Percentiles rank a stretch among this genome's conserved stretches.
These are phyloP conservation scores for Nesometra sesokonis DNA, from an alignment of 35 echinoderm and acorn worm genomes.

Conservation along the genomic window DNA sequence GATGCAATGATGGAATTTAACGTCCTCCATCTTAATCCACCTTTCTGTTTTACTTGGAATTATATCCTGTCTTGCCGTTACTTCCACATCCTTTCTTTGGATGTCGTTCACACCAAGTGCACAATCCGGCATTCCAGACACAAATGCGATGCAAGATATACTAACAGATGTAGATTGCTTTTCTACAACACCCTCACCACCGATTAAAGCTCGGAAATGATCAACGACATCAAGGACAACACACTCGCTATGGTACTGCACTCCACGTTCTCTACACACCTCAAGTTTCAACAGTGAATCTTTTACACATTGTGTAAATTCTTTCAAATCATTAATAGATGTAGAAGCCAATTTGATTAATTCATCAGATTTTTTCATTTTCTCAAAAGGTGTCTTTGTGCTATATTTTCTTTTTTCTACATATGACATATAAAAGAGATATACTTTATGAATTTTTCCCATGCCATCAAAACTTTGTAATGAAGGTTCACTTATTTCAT, in stretches of 20 bases:
- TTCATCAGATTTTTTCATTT: slow-evolving; percentile 28
- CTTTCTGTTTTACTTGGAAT: slow-evolving; percentile 71
- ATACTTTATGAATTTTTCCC: slow-evolving; percentile 93
- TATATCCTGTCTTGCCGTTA: slow-evolving; percentile 64
- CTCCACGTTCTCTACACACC: slow-evolving; percentile 42
- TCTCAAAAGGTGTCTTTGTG: slow-evolving; percentile 27
- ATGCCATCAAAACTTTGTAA: slow-evolving; percentile 48
- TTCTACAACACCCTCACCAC: slow-evolving; percentile 41
- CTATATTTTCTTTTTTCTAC: slow-evolving; percentile 62
- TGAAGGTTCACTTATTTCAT: slow-evolving; percentile 55
- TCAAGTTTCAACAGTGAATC: slow-evolving; percentile 81
- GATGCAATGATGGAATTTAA: slow-evolving; percentile 80
- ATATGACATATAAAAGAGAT: slow-evolving; percentile 81
- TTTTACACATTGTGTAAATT: slow-evolving; percentile 57
- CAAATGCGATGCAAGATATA: slow-evolving; percentile 61
- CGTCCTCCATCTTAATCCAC: slow-evolving; percentile 76
- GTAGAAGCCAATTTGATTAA: slow-evolving; percentile 73
- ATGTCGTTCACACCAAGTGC: slow-evolving; percentile 83
- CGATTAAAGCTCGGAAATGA: slow-evolving; percentile 44
- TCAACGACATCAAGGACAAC: slow-evolving; percentile 57
- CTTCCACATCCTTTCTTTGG: slow-evolving; percentile 62
- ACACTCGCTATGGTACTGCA: slow-evolving; percentile 69
- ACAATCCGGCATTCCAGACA: slow-evolving; percentile 84
- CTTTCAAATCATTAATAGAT: slow-evolving; percentile 42
- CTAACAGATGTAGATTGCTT: slow-evolving; percentile 56